These are phyloP conservation scores for Stenoptilia bipunctidactyla DNA, from an alignment of 2,888 invertebrate genomes.

Conservation along the genomic window DNA sequence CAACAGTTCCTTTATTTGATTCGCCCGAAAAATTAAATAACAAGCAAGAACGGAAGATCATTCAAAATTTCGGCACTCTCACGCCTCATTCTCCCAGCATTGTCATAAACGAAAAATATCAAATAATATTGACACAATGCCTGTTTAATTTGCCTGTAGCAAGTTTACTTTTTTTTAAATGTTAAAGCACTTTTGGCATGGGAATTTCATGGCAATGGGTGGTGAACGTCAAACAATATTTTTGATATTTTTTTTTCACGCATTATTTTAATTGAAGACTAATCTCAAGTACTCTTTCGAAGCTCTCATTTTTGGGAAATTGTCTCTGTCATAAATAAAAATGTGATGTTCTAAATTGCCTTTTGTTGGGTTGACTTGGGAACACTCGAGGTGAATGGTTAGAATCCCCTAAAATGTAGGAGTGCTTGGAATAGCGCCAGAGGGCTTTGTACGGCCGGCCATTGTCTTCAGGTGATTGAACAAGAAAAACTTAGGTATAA, in stretches of 20 bases:
- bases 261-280: no score
- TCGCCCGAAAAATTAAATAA: no score
- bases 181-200: neutral
- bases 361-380: no score
- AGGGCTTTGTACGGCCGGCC: slow-evolving; percentile 5
- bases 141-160: slow-evolving; percentile 1
- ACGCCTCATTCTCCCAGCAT: slow-evolving; percentile 23
- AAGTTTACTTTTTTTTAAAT: neutral
- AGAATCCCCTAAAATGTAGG: slow-evolving; percentile 1
- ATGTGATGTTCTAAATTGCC: no score
- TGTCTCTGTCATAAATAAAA: no score
- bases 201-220: neutral
- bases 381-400: no score
- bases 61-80: slow-evolving; percentile 20
- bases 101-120: slow-evolving; percentile 20
- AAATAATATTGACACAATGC: slow-evolving; percentile 16
- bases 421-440: slow-evolving; percentile 8
- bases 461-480: slow-evolving; percentile 4
- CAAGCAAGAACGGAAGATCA: slow-evolving; percentile 9
- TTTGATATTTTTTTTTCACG: no score
- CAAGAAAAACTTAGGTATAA: no score
- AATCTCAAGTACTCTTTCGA: no score
- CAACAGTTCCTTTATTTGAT: no score
- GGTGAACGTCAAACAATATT: no score
- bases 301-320: no score